Conservation (phyloP, 2,113 vertebrate species). For the Crotophaga sulcirostris region DNA sequence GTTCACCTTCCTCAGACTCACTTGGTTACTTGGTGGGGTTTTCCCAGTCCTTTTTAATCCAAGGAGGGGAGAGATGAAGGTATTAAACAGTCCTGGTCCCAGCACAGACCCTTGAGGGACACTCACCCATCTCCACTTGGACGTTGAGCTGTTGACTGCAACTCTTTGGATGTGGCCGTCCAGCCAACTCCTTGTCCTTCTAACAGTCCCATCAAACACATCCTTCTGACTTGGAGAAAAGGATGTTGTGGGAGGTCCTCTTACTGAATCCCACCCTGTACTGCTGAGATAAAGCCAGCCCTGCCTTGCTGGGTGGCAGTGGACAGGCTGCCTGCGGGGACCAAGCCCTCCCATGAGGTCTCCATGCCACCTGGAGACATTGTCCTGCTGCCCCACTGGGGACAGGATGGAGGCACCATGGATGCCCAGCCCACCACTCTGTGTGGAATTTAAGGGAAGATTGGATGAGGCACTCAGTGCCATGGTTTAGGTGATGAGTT, state of each 20-base stretch:
- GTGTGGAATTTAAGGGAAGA: not conserved
- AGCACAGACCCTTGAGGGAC: not conserved
- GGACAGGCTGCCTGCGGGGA: not conserved
- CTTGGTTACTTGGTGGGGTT: accelerated
- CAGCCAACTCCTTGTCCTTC: not conserved
- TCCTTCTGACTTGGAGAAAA: no score
- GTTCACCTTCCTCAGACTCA: not conserved
- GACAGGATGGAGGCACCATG: not conserved
- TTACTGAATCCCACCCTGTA: not conserved
- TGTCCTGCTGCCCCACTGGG: accelerated
- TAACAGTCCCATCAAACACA: not conserved
- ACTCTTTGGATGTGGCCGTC: not conserved
- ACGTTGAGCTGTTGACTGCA: not conserved
- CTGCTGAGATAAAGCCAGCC: not conserved
- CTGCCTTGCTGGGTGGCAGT: accelerated
- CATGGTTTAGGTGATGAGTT: no score
- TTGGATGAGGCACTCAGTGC: no score
- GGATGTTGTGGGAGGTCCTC: no score
- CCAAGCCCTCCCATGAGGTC: not conserved
- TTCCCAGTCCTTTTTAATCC: not conserved
- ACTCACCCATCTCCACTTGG: not conserved
- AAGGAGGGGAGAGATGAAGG: not conserved
- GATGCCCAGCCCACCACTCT: not conserved
- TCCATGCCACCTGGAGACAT: no score
- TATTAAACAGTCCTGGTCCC: not conserved